Evolutionary conservation across 92 coral and sea anemone genomes (phyloP).

Genomic region (Plumapathes pennacea): DNA sequence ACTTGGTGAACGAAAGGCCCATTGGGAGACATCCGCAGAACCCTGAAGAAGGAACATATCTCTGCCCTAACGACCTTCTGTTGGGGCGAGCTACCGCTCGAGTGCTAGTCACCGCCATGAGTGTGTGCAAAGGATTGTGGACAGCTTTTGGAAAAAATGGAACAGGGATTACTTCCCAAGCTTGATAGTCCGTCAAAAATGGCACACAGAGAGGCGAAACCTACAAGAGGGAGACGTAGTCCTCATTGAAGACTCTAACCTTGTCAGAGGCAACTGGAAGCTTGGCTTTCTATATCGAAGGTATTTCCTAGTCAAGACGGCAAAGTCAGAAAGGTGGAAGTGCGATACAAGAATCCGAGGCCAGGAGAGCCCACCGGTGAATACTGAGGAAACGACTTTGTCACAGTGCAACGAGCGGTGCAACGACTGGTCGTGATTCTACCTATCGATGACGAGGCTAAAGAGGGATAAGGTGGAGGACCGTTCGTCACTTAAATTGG

Average conservation of each 20-base stretch:
- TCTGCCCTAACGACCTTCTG: slow-evolving; percentile 40
- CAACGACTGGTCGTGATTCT: slow-evolving; percentile 44
- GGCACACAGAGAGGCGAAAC: slow-evolving; percentile 41
- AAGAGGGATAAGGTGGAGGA: no score
- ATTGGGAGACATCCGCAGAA: slow-evolving; percentile 41
- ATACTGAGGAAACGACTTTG: slow-evolving; percentile 44
- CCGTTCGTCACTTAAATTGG: no score
- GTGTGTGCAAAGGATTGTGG: slow-evolving; percentile 13
- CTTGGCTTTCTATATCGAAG: slow-evolving; percentile 51
- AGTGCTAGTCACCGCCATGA: slow-evolving; percentile 40
- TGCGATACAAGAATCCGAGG: slow-evolving; percentile 37
- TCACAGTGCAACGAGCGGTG: slow-evolving; percentile 44
- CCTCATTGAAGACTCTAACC: slow-evolving; percentile 62
- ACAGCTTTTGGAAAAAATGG: slow-evolving; percentile 45
- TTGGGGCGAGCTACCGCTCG: slow-evolving; percentile 38
- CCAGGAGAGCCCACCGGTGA: slow-evolving; percentile 17
- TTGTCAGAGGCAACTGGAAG: slow-evolving; percentile 67
- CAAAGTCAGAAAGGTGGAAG: slow-evolving; percentile 37
- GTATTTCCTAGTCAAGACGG: slow-evolving; percentile 48
- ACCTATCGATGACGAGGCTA: slow-evolving; percentile 25
- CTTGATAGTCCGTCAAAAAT: slow-evolving; percentile 24
- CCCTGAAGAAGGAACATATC: slow-evolving; percentile 42
- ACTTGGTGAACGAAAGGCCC: slow-evolving; percentile 48
- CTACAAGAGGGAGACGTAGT: slow-evolving; percentile 46
- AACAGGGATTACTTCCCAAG: slow-evolving; percentile 40